Evolutionary conservation across 2,888 invertebrate genomes (phyloP).

Genomic region (Caenorhabditis sulstoni): DNA sequence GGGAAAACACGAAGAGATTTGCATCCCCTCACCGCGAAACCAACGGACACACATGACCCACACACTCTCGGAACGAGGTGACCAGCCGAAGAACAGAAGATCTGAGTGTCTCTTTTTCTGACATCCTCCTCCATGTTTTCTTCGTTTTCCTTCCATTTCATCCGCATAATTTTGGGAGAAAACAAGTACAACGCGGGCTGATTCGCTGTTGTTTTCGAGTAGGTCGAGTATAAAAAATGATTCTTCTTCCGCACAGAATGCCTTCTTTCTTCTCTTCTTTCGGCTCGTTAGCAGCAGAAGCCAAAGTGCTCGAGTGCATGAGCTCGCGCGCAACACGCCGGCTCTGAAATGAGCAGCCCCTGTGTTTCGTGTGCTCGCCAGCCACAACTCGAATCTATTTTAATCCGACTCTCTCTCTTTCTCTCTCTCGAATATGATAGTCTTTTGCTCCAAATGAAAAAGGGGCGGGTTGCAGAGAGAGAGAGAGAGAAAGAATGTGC

Average conservation of each 20-base stretch:
- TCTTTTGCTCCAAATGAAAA: not conserved
- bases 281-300: conserved; percentile 13
- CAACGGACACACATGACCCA: not conserved
- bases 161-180: too few relatives aligned
- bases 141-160: too few relatives aligned
- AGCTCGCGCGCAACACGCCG: conserved; percentile 15
- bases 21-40: not conserved
- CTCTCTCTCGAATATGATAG: conserved; percentile 6
- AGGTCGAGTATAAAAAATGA: too few relatives aligned
- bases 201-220: too few relatives aligned
- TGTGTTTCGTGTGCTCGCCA: conserved; percentile 16
- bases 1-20: conserved; percentile 7
- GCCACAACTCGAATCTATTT: conserved; percentile 5
- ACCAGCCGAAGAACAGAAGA: too few relatives aligned
- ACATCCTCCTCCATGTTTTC: not conserved
- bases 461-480: not conserved
- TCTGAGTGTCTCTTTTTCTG: too few relatives aligned
- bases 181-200: too few relatives aligned
- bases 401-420: conserved; percentile 28
- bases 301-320: not conserved
- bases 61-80: too few relatives aligned
- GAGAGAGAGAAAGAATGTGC: conserved; percentile 9
- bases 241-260: too few relatives aligned
- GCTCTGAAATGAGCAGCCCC: conserved; percentile 24
- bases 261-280: not conserved